Conservation (phyloP, 2,888 invertebrate species). For the Diaprepes abbreviatus region DNA sequence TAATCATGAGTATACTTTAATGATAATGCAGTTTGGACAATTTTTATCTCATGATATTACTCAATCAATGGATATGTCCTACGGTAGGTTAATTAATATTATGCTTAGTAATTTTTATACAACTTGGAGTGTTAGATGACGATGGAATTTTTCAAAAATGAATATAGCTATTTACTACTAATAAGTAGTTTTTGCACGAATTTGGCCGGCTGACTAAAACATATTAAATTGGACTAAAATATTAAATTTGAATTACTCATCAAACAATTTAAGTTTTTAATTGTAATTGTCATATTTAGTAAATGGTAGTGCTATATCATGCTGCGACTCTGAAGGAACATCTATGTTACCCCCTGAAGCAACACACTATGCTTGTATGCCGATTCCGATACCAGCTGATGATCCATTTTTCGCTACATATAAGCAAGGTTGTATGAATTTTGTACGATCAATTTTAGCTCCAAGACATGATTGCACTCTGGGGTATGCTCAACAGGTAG, state of each 20-base stretch:
- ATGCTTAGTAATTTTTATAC: neutral
- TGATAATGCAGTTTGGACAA: slow-evolving; percentile 86
- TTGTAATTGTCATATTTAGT: too few species aligned
- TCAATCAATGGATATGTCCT: slow-evolving; percentile 78
- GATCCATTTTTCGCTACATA: slow-evolving; percentile 75
- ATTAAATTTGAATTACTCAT: too few species aligned
- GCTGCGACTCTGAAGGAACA: slow-evolving; percentile 76
- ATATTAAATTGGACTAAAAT: too few species aligned
- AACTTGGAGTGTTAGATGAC: too few species aligned
- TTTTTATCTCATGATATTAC: slow-evolving; percentile 83
- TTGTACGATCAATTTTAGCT: slow-evolving; percentile 78
- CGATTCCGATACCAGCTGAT: slow-evolving; percentile 72
- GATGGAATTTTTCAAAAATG: too few species aligned
- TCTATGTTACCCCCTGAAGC: slow-evolving; percentile 68
- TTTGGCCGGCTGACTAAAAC: too few species aligned
- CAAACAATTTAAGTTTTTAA: too few species aligned
- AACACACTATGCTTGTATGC: slow-evolving; percentile 79
- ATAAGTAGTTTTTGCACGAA: too few species aligned
- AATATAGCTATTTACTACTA: too few species aligned
- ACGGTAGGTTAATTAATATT: slow-evolving; percentile 69
- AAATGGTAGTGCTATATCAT: slow-evolving; percentile 79
- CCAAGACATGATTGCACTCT: slow-evolving; percentile 77
- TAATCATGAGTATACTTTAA: slow-evolving; percentile 75
- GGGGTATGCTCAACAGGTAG: slow-evolving; percentile 79
- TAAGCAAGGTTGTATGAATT: slow-evolving; percentile 78